Evolutionary conservation across 2,113 vertebrate species (phyloP), one percentile per base, ranked within the genome.

Genomic region (Neomonachus schauinslandi): DNA sequence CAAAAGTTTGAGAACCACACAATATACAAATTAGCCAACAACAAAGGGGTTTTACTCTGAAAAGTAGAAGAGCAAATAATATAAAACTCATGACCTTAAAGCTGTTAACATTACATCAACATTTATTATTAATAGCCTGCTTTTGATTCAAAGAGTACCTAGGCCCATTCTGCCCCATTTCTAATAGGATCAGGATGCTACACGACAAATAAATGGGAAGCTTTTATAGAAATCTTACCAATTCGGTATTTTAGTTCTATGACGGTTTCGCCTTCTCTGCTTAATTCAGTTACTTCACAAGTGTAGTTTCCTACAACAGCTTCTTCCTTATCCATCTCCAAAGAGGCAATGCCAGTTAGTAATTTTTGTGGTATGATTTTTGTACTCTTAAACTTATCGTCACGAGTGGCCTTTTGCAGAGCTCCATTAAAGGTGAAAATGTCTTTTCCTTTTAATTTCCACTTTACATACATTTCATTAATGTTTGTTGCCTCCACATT

Each of bases 271-370:
- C 99, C 99, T 98, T 98, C 98, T 94, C 98, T 98, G 94, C 55
- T 98, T 22, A 93, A 94, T 97, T 99, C 98, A 80, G 96, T 98
- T 46, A 99, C 98, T 98, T 98, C 97, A 42, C 99, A 99, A 2
- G 87, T 98, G 80, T 99, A 99, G 97, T 99, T 99, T 92, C 99
- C 99, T 26, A 7, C 1, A 4, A 15, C 0, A 3, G 98, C 98
- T 3, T 99, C 14, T 0, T 0, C 0, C 46, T 7, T 88, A 7
- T 3, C 0, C n/a, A 99, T 67, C 57, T 0, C n/a, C n/a, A 99
- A 95, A 0, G 99, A 99, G 46, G 99, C 99, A 93, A 36, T 3
- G 9, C 99, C 99, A 0, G 53, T 87, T 7, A 80, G 0, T 91
- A 99, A 95, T 39, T 97, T 87, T 0, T 0, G 0, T 7, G 2